A percentile compares a stretch with the other conserved stretches of the same genome.
phyloP scores from a whole-genome alignment of 2,797 vertebrate species.

The Serranus cabrilla region DNA sequence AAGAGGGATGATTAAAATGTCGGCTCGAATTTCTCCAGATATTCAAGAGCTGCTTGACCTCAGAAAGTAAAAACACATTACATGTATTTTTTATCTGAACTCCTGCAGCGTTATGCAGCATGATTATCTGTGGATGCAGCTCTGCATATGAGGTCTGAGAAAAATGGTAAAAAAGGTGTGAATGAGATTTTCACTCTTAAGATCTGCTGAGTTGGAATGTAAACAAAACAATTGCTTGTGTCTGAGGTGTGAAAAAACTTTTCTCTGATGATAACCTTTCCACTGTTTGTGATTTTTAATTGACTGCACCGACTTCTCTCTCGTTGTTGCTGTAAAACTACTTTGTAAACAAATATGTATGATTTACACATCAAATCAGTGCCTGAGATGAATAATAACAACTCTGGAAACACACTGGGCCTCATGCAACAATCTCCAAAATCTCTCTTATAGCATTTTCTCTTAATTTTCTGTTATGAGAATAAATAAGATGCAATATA shows the following conservation, averaged over 20 bases:
- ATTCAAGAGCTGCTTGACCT: slow-evolving; percentile 10
- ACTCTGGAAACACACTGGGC: not conserved
- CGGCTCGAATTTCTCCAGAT: slow-evolving; percentile 29
- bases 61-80: not conserved
- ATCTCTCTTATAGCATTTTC: too few relatives aligned
- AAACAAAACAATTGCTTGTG: slow-evolving; percentile 5
- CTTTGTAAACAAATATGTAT: slow-evolving; percentile 17
- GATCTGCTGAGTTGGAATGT: slow-evolving; percentile 6
- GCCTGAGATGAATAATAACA: slow-evolving; percentile 32
- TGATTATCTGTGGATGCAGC: slow-evolving; percentile 1
- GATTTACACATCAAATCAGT: slow-evolving; percentile 27
- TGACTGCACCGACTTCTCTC: not conserved
- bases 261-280: not conserved
- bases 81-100: not conserved
- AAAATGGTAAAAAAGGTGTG: slow-evolving; percentile 34
- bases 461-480: too few relatives aligned
- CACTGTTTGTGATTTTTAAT: slow-evolving; percentile 29
- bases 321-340: slow-evolving; percentile 16
- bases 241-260: slow-evolving; percentile 15
- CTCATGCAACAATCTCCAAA: too few relatives aligned
- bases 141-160: not conserved
- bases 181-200: slow-evolving; percentile 29
- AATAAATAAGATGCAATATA: too few relatives aligned
- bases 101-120: not conserved
- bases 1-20: slow-evolving; percentile 50